Base-by-base conservation (phyloP, 2,888 invertebrate genomes). In the Hemicrepidius hirtus region DNA sequence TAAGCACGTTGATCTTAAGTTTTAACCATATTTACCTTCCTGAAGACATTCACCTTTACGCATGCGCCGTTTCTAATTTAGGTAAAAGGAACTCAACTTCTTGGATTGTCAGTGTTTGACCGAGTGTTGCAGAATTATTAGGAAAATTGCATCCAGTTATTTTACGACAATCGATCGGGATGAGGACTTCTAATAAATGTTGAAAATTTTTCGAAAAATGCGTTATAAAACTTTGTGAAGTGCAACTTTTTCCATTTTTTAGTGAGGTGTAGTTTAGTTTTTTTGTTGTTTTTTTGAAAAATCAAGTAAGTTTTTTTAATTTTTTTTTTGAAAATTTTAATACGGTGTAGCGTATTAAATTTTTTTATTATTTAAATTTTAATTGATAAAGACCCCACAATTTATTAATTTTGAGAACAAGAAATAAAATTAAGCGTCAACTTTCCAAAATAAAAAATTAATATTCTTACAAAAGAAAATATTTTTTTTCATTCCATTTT, bases 21-120 rank as follows among this genome's bases (percentile, higher is more conserved):
- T 32, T 32, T 32, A 32, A 32, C 59, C 68, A 32, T 73, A 46
- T 70, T 66, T 74, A 69, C 66, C 57, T 70, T 72, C 63, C 70
- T 71, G 65, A 79, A 79, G 79, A 78, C 78, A 77, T 77, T 79
- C 77, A 77, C 78, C 78, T 78, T 65, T 49, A 69, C 78, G 78
- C 79, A 79, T 74, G 79, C 79, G 79, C 77, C 55, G 41, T 65
- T 68, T 68, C 62, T 65, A 73, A 68, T 76, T 76, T 75, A 71
- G 74, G 80, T 79, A 80, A 80, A 76, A 79, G 80, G 79, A 80
- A 80, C 79, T 78, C 73, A 78, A 78, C 78, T 81, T 80, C 80
- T 80, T 80, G 68, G 74, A 76, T 76, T 82, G 80, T 81, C 82
- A 83, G 83, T 82, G 82, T 80, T 81, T 81, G 79, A 77, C 81